Evolutionary conservation across 2,113 vertebrate genomes (phyloP), one percentile per base, ranked within the genome.

Genomic region (Microcebus tavaratra): DNA sequence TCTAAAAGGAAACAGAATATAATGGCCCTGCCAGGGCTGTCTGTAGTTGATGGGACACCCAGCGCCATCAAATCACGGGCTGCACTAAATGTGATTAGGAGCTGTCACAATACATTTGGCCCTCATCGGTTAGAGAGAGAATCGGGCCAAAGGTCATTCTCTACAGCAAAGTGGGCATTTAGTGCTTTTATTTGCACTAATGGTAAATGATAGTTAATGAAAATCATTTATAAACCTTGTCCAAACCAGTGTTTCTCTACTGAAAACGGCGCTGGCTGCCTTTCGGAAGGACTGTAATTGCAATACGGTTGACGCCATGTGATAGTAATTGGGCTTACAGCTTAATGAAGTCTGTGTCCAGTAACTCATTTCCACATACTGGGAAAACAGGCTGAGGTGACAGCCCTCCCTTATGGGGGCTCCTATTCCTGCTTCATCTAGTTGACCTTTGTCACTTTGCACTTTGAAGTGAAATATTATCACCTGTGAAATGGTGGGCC

Each of bases 81-180:
- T 97, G 82, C 92, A 97, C 97, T 97, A 92, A 98, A 98, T 98
- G 97, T 98, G 98, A 98, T 99, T 99, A 99, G 98, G 96, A 95
- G 95, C 98, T 99, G 99, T 99, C 99, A 98, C 98, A 98, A 98
- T 98, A 97, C 98, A 99, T 99, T 99, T 99, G 98, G 98, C 98
- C 98, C 97, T 99, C 98, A 98, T 99, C 98, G 93, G 98, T 99
- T 99, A 99, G 97, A 98, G 96, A 94, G 95, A 91, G 90, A 97
- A 97, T 98, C 18, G 70, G 98, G 98, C 97, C 98, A 98, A 98
- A 98, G 98, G 99, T 98, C 97, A 96, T 95, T 98, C 98, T 98
- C 93, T 97, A 27, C 97, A 97, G 95, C 98, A 98, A 98, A 99
- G 98, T 98, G 97, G 97, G 97, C 97, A 97, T 98, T 98, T 98